phyloP scores from a whole-genome alignment of 1,140 invertebrate species.

The Tenebrio molitor region DNA sequence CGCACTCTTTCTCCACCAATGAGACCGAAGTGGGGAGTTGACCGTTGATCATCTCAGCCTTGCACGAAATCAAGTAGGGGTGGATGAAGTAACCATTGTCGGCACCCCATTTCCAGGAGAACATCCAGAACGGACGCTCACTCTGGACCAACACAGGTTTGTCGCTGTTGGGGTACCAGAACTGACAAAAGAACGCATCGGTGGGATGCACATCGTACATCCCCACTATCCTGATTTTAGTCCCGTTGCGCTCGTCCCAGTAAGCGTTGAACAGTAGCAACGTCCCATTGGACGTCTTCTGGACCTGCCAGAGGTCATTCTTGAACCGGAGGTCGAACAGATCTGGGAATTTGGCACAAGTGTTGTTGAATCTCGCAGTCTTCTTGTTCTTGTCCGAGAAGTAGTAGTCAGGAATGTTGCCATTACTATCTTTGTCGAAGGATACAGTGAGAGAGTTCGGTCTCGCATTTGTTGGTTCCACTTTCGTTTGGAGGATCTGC shows the following conservation, averaged over 20 bases:
- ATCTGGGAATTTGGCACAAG: slow-evolving; percentile 85
- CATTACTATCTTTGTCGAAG: slow-evolving; percentile 56
- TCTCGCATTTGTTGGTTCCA: too few species aligned
- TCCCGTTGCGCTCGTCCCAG: slow-evolving; percentile 85
- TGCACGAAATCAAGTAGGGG: slow-evolving; percentile 91
- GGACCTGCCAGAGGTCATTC: slow-evolving; percentile 91
- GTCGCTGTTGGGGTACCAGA: slow-evolving; percentile 90
- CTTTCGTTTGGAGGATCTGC: too few species aligned
- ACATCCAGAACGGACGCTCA: slow-evolving; percentile 96
- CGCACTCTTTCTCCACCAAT: slow-evolving; percentile 87
- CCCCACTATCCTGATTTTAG: slow-evolving; percentile 87
- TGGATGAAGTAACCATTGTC: slow-evolving; percentile 91
- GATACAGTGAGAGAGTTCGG: too few species aligned
- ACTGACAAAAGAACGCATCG: slow-evolving; percentile 86
- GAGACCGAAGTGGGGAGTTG: slow-evolving; percentile 87
- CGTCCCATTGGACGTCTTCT: slow-evolving; percentile 84
- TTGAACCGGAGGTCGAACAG: slow-evolving; percentile 92
- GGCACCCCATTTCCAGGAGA: slow-evolving; percentile 96
- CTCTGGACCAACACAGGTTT: slow-evolving; percentile 83
- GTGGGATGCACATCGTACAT: slow-evolving; percentile 92
- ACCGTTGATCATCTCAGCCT: slow-evolving; percentile 79
- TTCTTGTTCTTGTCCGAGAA: slow-evolving; percentile 87
- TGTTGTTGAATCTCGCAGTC: slow-evolving; percentile 79
- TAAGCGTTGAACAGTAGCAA: slow-evolving; percentile 93
- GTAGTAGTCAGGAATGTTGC: slow-evolving; percentile 81